A percentile compares a stretch with the other conserved stretches of the same genome.
Conservation (phyloP, 2,888 invertebrate species). For the Brenthis hecate region DNA sequence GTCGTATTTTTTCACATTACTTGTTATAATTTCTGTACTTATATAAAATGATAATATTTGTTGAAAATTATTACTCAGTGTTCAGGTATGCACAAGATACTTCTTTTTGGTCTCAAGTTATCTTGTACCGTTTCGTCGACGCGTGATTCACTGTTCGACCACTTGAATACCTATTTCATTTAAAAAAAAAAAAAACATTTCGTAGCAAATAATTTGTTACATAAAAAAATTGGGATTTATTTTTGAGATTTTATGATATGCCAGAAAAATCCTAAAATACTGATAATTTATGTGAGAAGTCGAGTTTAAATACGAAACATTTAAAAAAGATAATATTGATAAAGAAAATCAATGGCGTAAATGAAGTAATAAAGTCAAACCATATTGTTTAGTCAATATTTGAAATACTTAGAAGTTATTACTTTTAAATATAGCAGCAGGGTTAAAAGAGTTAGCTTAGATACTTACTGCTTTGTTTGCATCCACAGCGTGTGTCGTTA, state of each 20-base stretch:
- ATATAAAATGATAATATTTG: not conserved
- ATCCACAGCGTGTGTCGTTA: slow-evolving; percentile 15
- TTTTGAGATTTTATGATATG: not conserved
- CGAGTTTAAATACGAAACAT: not conserved
- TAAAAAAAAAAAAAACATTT: not conserved
- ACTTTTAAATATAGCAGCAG: not conserved
- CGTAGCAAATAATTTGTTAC: not conserved
- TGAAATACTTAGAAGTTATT: too few species aligned
- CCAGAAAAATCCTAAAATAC: not conserved
- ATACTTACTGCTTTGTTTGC: slow-evolving; percentile 12
- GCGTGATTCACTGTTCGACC: slow-evolving; percentile 26
- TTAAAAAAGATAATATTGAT: not conserved
- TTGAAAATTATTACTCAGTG: slow-evolving; percentile 19
- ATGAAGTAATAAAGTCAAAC: not conserved
- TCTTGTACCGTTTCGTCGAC: slow-evolving; percentile 6
- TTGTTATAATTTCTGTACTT: too few species aligned
- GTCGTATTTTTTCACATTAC: too few species aligned
- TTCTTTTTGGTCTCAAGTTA: slow-evolving; percentile 15
- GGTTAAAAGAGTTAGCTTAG: slow-evolving; percentile 1
- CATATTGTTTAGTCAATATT: not conserved
- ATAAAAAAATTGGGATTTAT: not conserved
- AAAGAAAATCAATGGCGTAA: not conserved
- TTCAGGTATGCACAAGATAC: slow-evolving; percentile 20
- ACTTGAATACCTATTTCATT: not conserved
- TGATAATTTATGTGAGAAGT: not conserved